A percentile compares a stretch with the other conserved stretches of the same genome.
Conservation (phyloP, 2,888 invertebrate species). For the Sarcophaga rosellei region DNA sequence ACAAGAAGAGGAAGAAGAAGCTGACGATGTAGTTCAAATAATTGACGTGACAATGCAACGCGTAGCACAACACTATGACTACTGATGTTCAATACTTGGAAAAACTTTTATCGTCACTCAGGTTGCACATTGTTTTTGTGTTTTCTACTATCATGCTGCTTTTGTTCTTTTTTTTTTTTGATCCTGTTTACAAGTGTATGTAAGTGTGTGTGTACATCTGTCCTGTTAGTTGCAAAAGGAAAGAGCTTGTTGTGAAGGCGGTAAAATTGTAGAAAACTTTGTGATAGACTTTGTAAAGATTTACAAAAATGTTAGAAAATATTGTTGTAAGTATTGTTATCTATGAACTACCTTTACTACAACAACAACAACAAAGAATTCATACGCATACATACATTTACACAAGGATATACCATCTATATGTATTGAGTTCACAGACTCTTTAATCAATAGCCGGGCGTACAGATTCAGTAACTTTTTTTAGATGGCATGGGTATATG, state of each 20-base stretch:
- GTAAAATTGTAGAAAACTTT: not conserved
- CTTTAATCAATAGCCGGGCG: no score
- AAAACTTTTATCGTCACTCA: conserved; percentile 44
- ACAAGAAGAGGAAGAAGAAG: not conserved
- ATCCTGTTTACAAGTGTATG: conserved; percentile 18
- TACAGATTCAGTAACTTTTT: no score
- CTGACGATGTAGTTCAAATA: conserved; percentile 15
- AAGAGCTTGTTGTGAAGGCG: conserved; percentile 40
- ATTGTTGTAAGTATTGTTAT: no score
- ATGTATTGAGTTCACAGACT: no score
- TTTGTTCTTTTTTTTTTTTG: not conserved
- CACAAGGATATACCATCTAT: not conserved
- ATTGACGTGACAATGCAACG: conserved; percentile 66
- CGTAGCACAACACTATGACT: conserved; percentile 63
- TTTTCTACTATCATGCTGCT: conserved; percentile 28
- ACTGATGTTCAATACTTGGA: conserved; percentile 58
- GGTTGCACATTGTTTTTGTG: conserved; percentile 48
- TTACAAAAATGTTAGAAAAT: conserved; percentile 51
- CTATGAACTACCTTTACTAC: no score
- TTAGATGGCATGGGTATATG: no score
- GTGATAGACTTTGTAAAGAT: conserved; percentile 47
- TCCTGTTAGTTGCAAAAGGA: conserved; percentile 28
- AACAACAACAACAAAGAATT: not conserved
- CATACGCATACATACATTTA: not conserved
- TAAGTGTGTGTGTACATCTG: conserved; percentile 55